Base-by-base conservation (phyloP, 2,888 invertebrate genomes). In the Notocelia uddmanniana region DNA sequence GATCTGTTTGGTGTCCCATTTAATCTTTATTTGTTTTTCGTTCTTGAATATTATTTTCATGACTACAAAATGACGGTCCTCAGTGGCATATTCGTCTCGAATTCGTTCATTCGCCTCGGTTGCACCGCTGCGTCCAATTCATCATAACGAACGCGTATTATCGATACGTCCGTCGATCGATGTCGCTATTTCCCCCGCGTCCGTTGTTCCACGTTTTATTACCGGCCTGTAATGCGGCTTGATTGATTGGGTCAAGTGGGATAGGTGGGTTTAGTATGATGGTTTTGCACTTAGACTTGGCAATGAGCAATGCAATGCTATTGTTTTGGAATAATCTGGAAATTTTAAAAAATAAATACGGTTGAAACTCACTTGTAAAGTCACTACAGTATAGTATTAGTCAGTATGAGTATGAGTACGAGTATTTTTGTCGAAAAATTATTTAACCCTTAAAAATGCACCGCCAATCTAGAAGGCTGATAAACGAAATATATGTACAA, bases 81-180 rank as follows among this genome's bases (percentile, higher is more conserved):
- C 15, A 41, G 15, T n/a, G 45, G 45, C 15, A 45, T 31, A 31
- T n/a, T 45, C 45, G 45, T n/a, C n/a, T 3, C 45, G 34, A 52
- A 54, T 60, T 67, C 71, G 59, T 9, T 9, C 23, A 45, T 11
- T 55, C 71, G 71, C 5, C 11, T 15, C 31, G 19, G 66, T 50
- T 26, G n/a, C n/a, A 54, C 41, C 13, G 19, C 41, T 15, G 52
- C 19, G 15, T 69, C 54, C 69, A 66, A 73, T 73, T 69, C 69
- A 73, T 73, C 73, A 73, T 58, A 73, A 59, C 64, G 73, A 66
- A 69, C 73, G 68, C 72, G 69, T 64, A 73, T 69, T 69, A 69
- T 69, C 69, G 73, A 73, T 73, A 69, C 69, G 64, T 69, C 73
- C 54, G 69, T 13, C 37, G 73, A 41, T 73, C 69, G 73, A 73